These are phyloP conservation scores for Vandiemenella viatica DNA, from an alignment of 2,888 invertebrate species.

Conservation along the genomic window DNA sequence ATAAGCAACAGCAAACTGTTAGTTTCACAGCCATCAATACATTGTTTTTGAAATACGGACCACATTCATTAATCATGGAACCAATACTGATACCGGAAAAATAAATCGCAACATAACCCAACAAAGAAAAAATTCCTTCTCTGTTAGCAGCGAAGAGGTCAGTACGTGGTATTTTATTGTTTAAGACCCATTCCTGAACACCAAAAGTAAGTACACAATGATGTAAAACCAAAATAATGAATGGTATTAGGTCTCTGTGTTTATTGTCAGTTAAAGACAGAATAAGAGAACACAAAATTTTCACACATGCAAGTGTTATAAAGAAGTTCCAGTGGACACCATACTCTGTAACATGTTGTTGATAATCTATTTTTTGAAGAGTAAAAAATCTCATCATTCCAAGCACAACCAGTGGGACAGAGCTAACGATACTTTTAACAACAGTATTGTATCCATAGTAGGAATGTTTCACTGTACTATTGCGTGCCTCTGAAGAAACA, in stretches of 20 bases:
- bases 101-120: constrained; percentile 76
- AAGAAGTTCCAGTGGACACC: constrained; percentile 98
- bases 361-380: constrained; percentile 55
- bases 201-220: constrained; percentile 46
- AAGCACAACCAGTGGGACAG: constrained; percentile 37
- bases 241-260: constrained; percentile 38
- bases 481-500: constrained; percentile 40
- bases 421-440: constrained; percentile 17
- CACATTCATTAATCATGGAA: constrained; percentile 30
- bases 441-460: not conserved
- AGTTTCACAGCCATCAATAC: constrained; percentile 16
- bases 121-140: constrained; percentile 74
- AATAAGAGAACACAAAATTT: constrained; percentile 50
- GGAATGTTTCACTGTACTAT: not conserved
- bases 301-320: constrained; percentile 74
- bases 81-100: constrained; percentile 55
- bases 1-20: constrained; percentile 20
- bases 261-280: constrained; percentile 36
- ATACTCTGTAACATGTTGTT: constrained; percentile 82
- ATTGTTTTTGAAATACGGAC: constrained; percentile 19
- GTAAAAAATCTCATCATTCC: constrained; percentile 46
- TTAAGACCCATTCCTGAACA: constrained; percentile 56
- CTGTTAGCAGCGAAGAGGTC: constrained; percentile 67
- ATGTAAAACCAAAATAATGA: constrained; percentile 42
- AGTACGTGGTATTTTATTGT: constrained; percentile 36